Evolutionary conservation across 2,888 invertebrate species (phyloP).

Genomic region (Gryllus longicercus): DNA sequence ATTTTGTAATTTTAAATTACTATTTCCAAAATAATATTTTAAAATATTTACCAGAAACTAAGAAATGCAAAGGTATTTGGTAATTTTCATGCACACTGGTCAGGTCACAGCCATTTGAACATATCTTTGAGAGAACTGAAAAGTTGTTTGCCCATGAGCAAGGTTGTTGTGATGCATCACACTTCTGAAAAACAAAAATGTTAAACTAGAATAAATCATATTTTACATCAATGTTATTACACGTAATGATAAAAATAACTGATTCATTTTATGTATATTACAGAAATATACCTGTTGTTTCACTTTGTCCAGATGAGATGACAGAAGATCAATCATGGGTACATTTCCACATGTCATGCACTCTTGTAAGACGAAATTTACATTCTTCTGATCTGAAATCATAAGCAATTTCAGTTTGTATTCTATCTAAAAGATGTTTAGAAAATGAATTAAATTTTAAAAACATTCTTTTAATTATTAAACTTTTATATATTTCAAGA

Average conservation of each 20-base stretch:
- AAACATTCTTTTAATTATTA: too few relatives aligned
- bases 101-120: constrained; percentile 35
- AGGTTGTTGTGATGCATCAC: constrained; percentile 32
- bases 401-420: neutral
- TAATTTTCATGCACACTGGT: constrained; percentile 30
- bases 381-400: constrained; percentile 31
- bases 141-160: constrained; percentile 30
- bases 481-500: too few relatives aligned
- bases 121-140: constrained; percentile 32
- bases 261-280: too few relatives aligned
- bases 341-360: constrained; percentile 36
- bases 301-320: neutral
- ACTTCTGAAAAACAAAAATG: constrained; percentile 29
- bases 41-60: constrained; percentile 32
- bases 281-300: neutral
- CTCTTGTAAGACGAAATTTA: constrained; percentile 34
- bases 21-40: neutral
- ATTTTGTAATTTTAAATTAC: neutral
- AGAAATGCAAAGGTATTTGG: constrained; percentile 32
- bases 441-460: too few relatives aligned
- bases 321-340: constrained; percentile 30
- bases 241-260: too few relatives aligned
- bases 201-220: too few relatives aligned
- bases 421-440: neutral
- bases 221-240: too few relatives aligned